These are phyloP conservation scores for Haemorhous mexicanus DNA, from an alignment of 2,113 vertebrate species.

Conservation along the genomic window DNA sequence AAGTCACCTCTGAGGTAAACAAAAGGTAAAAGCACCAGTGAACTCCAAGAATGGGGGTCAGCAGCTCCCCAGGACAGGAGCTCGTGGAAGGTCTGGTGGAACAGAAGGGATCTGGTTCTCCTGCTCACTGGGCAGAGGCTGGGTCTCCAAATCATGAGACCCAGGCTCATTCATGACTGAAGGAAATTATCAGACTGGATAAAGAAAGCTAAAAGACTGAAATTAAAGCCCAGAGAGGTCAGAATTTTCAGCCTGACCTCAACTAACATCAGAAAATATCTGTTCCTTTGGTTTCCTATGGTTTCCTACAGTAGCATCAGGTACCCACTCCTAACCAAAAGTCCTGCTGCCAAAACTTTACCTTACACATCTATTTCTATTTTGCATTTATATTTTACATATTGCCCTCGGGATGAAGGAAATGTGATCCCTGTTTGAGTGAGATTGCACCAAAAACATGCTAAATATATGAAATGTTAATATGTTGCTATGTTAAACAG, in stretches of 20 bases:
- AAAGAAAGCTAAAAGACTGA: background rate
- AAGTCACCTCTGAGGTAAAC: background rate
- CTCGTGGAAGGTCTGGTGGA: background rate
- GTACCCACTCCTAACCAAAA: background rate
- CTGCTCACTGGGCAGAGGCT: background rate
- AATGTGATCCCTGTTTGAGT: background rate
- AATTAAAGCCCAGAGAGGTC: background rate
- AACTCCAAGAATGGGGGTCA: background rate
- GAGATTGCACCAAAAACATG: background rate
- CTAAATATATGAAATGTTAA: background rate
- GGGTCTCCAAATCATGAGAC: background rate
- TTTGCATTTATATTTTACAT: background rate
- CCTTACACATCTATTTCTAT: background rate
- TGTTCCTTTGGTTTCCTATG: background rate
- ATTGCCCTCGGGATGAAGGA: background rate
- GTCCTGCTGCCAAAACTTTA: background rate
- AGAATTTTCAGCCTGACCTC: background rate
- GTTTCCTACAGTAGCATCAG: background rate
- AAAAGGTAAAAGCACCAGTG: background rate
- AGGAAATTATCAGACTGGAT: background rate
- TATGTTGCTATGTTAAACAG: background rate
- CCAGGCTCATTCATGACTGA: background rate
- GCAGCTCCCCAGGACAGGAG: background rate
- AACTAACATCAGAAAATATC: background rate
- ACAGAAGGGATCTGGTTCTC: background rate